Base-by-base conservation (phyloP, 2,113 vertebrate genomes). In the Helogale parvula region DNA sequence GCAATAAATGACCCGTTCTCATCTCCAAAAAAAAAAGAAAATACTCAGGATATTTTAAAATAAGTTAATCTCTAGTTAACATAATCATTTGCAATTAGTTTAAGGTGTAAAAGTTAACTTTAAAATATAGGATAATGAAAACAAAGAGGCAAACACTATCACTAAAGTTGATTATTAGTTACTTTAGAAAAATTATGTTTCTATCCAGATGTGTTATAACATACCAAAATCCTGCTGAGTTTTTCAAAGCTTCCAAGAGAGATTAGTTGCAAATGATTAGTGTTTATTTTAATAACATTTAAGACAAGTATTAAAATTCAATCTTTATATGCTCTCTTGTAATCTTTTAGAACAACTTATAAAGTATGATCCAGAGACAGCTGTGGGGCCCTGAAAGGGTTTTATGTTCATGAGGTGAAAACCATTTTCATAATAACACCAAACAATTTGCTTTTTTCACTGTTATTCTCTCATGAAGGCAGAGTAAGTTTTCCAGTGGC, bases 191-290 rank as follows among this genome's bases (percentile, higher is more conserved):
- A 89, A 77, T 69, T 45, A 84, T 25, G 38, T 74, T 68, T 88
- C 57, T 88, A 91, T 80, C 7, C 60, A 94, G 14, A 81, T 47
- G 69, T 50, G 45, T 16, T 91, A 4, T 88, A 65, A 89, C 3
- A 29, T 66, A 86, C 27, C 35, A 94, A 90, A 77, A 68, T 83
- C 29, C 68, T 93, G 41, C 65, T 86, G 31, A n/a, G 29, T 76
- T 82, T 89, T 92, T 94, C n/a, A 35, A 94, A 94, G n/a, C 52
- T 83, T 90, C 27, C 45, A 97, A 71, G 23, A 79, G 92, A 94
- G 83, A 89, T 82, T 82, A 65, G 27, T 50, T 82, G 77, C 25
- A 88, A 38, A 45, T 54, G 11, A 63, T 69, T 69, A 91, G 13
- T 50, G 23, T 8, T 66, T 38, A 60, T 33, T 52, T 68, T 95